Percentiles rank a stretch among this genome's conserved stretches.
These are phyloP conservation scores for Lacerta viridis DNA, from an alignment of 2,797 vertebrate genomes.

Conservation along the genomic window DNA sequence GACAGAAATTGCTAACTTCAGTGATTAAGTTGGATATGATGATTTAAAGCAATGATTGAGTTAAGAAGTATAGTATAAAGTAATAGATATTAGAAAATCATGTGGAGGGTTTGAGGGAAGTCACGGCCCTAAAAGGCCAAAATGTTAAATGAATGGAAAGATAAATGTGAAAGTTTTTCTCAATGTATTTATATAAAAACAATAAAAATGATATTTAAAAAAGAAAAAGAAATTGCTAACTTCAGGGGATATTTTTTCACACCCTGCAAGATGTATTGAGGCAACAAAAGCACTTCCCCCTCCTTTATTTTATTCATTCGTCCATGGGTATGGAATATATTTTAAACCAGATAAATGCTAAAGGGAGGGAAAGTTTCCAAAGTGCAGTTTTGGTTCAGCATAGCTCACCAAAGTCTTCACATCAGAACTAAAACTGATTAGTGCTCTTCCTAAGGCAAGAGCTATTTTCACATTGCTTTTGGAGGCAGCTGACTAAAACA, in stretches of 20 bases:
- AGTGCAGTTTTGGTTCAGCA: neutral
- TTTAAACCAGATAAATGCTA: conserved; percentile 18
- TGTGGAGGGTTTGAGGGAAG: too few relatives aligned
- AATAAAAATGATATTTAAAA: too few relatives aligned
- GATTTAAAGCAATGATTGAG: too few relatives aligned
- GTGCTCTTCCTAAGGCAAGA: conserved; percentile 1
- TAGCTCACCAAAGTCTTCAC: neutral
- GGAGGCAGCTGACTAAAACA: neutral
- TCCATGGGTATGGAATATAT: neutral
- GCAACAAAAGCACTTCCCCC: neutral
- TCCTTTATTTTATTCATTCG: neutral
- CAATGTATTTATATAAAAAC: too few relatives aligned
- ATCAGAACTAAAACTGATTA: conserved; percentile 14
- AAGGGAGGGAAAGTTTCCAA: neutral
- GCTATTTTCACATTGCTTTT: conserved; percentile 7
- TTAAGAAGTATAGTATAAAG: too few relatives aligned
- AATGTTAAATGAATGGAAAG: too few relatives aligned
- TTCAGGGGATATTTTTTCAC: neutral
- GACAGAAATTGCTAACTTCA: too few relatives aligned
- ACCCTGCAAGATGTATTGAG: neutral
- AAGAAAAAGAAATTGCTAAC: neutral
- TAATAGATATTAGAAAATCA: too few relatives aligned
- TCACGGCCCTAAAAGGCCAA: too few relatives aligned
- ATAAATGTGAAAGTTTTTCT: too few relatives aligned
- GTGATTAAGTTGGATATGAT: too few relatives aligned